Evolutionary conservation across 2,113 vertebrate genomes (phyloP).

Genomic region (Mus musculus): GRCm39 chr7:117799001-117799500

Average conservation of each 20-base stretch:
- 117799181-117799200: not conserved
- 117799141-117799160: slow-evolving; percentile 18
- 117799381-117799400: not conserved
- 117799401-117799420: not conserved
- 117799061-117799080: not conserved
- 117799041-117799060: not conserved
- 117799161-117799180: not conserved
- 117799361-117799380: not conserved
- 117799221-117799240: not conserved
- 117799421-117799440: not conserved
- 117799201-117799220: not conserved
- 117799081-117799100: not conserved
- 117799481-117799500: not conserved
- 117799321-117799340: not conserved
- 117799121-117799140: not conserved
- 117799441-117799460: not conserved
- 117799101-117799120: not conserved
- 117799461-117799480: slow-evolving; percentile 42
- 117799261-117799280: not conserved
- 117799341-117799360: not conserved
- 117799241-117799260: not conserved
- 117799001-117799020: not conserved
- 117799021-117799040: not conserved
- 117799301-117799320: not conserved
- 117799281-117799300: not conserved